phyloP scores from a whole-genome alignment of 2,113 vertebrate species.

The Cichladusa arquata region DNA sequence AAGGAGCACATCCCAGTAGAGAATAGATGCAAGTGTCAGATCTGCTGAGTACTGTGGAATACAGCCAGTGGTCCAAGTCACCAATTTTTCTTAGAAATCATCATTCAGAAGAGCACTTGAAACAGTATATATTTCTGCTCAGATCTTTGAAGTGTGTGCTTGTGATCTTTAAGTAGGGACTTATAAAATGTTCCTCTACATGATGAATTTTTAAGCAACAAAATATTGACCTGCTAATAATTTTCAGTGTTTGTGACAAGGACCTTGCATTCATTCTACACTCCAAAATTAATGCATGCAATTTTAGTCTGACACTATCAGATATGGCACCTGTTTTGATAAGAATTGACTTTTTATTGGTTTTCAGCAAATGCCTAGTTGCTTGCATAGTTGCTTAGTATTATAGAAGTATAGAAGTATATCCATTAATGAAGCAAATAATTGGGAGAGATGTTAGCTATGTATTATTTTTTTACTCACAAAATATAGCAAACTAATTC shows the following conservation, averaged over 20 bases:
- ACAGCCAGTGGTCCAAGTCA: neutral
- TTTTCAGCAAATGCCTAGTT: neutral
- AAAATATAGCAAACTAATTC: neutral
- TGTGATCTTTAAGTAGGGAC: neutral
- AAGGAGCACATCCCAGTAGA: neutral
- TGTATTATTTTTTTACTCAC: neutral
- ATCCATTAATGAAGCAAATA: conserved; percentile 49
- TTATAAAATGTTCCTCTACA: neutral
- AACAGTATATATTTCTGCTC: neutral
- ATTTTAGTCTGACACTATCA: neutral
- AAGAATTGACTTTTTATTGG: neutral
- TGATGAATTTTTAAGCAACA: neutral
- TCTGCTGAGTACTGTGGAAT: conserved; percentile 20
- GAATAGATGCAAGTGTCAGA: conserved; percentile 33
- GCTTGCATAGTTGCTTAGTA: neutral
- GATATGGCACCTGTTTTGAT: neutral
- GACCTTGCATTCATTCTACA: neutral
- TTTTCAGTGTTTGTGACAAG: neutral
- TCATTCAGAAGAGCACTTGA: neutral
- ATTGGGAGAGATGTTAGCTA: conserved; percentile 11
- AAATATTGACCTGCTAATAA: neutral
- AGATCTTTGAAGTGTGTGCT: neutral
- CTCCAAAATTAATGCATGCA: conserved; percentile 15
- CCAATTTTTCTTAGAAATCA: neutral
- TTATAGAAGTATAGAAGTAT: neutral